Base-by-base conservation (phyloP, 1,140 invertebrate genomes). In the Thaumatotibia leucotreta region DNA sequence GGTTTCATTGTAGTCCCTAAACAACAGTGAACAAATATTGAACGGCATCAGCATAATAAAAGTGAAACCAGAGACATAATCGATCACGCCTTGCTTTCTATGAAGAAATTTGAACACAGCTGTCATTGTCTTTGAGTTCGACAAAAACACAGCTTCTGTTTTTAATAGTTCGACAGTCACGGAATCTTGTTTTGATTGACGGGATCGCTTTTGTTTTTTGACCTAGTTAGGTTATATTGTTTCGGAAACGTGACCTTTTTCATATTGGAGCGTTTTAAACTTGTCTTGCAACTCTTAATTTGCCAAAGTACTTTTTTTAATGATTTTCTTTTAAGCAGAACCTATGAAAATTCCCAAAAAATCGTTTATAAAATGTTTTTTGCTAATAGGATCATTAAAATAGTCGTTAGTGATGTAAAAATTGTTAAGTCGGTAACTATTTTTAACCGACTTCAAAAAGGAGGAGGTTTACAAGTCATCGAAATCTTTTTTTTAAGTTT, bases 61-160 rank as follows among this genome's bases (percentile, higher is more conserved):
- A 84, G 84, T 83, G 84, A 82, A 86, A 86, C 80, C 78, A 66
- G 69, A 54, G 50, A 10, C 52, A 69, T 78, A 82, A 84, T 83
- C 77, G 75, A 84, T 84, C 78, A 86, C 76, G 79, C 70, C 69
- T 82, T 77, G 73, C 82, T 86, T 86, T 86, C 83, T 79, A 80
- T 58, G 23, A 58, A 58, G 27, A 58, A 58, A 58, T 58, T 14
- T 58, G n/a, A 58, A 52, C 50, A 52, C 22, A 5, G 24, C 27
- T 29, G 39, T 17, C 5, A 49, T 58, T 58, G 52, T 58, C 24
- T 58, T 27, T 27, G 23, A 6, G 52, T 29, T 27, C 23, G 17
- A 58, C 23, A 58, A 58, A 58, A 27, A 45, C 39, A 20, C 17
- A 6, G 52, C 23, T 31, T 58, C 52, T 58, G 52, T 58, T 58